Percentiles rank a stretch among this genome's conserved stretches.
These are phyloP conservation scores for Mactromeris polynyma DNA, from an alignment of 2,888 invertebrate genomes.

Conservation along the genomic window DNA sequence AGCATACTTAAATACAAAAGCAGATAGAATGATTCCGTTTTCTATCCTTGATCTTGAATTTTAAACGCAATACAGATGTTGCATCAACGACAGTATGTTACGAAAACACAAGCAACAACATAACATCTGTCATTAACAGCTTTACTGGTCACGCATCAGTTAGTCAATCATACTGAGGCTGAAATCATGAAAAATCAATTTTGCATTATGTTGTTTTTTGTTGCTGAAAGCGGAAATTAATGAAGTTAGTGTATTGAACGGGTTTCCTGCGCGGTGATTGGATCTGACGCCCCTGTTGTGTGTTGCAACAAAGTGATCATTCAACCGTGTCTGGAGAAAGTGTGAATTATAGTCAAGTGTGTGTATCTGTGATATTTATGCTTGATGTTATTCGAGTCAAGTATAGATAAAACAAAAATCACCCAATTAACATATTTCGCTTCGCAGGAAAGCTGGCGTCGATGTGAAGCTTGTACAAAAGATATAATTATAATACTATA, in stretches of 20 bases:
- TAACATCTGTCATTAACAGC: background rate
- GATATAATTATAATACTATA: too few species aligned
- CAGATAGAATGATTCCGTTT: too few species aligned
- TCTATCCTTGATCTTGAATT: background rate
- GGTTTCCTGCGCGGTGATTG: background rate
- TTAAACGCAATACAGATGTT: background rate
- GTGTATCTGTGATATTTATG: too few species aligned
- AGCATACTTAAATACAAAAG: too few species aligned
- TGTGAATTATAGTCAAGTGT: too few species aligned
- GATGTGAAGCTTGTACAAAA: too few species aligned
- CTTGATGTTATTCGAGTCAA: too few species aligned
- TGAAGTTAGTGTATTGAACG: constrained; percentile 22
- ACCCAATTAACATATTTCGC: too few species aligned
- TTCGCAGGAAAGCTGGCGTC: too few species aligned
- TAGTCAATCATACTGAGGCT: background rate
- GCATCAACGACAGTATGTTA: background rate
- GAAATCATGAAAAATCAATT: constrained; percentile 20
- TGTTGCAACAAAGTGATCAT: background rate
- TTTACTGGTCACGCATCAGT: background rate
- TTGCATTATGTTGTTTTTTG: constrained; percentile 12
- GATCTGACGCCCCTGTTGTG: background rate
- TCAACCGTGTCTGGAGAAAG: background rate
- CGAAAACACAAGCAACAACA: background rate
- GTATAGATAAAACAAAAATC: too few species aligned
- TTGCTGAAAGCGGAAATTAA: background rate